Evolutionary conservation across 92 coral and sea anemone genomes (phyloP), one percentile per base, ranked within the genome.

Genomic region (Siderastrea siderea): DNA sequence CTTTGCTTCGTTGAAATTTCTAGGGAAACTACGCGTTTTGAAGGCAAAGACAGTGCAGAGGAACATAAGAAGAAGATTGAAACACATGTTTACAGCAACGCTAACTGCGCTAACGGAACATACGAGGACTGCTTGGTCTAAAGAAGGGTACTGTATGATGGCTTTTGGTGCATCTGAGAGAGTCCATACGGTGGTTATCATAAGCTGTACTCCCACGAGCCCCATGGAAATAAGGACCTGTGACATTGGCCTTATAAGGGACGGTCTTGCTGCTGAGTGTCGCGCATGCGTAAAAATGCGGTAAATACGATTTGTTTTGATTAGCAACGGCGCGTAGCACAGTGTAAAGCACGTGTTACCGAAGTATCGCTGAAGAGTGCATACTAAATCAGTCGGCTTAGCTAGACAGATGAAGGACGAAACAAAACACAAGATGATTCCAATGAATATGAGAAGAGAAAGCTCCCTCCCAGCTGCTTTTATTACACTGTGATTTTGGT

Each of bases 1-100:
- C 83, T 96, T 97, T n/a, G 99, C 98, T 78, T 97, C 99, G 92
- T 97, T 97, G 82, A 97, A 97, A 59, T 97, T 97, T 66, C 99
- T 88, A n/a, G 99, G 99, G 69, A 95, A 97, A 11, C 73, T 68
- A 12, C 99, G 87, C 48, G 99, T 97, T 87, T 95, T 97, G 78
- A 97, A 97, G 61, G 99, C 99, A 74, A 89, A 92, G 0, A 97
- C 59, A 1, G 99, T 97, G 59, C 98, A 97, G 14, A 95, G 70
- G 4, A 89, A 68, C 98, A 97, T 95, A 0, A 97, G 87, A 53
- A 94, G 75, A 60, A 94, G 60, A 63, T 97, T 97, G 77, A 95
- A 97, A 14, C 93, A 87, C 47, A 95, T 79, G 80, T 94, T 89
- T 12, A 94, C 89, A 1, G 88, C 96, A 13, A 97, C 81, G 6